Conservation (phyloP, 2,888 invertebrate species). For the Synanthedon andrenaeformis region DNA sequence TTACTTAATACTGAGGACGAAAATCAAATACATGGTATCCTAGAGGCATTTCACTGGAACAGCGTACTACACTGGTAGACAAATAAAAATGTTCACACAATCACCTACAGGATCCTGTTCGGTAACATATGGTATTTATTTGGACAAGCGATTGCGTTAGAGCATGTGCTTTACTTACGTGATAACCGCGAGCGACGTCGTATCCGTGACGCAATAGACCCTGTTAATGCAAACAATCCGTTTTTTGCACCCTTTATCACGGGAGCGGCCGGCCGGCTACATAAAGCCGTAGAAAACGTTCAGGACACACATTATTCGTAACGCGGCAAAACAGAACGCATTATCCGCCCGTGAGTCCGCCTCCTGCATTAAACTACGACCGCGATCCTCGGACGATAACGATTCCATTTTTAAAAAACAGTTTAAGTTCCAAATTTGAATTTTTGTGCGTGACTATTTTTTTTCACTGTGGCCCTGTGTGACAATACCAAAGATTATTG, state of each 20-base stretch:
- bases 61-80: not conserved
- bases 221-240: conserved; percentile 56
- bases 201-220: conserved; percentile 58
- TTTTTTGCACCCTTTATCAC: conserved; percentile 68
- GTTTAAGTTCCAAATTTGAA: conserved; percentile 13
- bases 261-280: conserved; percentile 50
- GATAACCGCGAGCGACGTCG: conserved; percentile 44
- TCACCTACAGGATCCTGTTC: conserved; percentile 49
- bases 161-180: conserved; percentile 50
- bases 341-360: conserved; percentile 37
- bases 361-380: conserved; percentile 27
- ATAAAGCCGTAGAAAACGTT: conserved; percentile 64
- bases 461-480: conserved; percentile 14
- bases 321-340: conserved; percentile 56
- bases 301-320: conserved; percentile 64
- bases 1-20: no score
- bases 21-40: no score
- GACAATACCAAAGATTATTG: conserved; percentile 23
- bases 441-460: conserved; percentile 26
- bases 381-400: conserved; percentile 11
- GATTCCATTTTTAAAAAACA: conserved; percentile 12
- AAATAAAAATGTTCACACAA: conserved; percentile 1
- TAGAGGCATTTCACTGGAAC: not conserved
- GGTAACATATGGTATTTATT: conserved; percentile 62
- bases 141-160: conserved; percentile 53